Conservation (phyloP, 2,888 invertebrate species). For the Trichogramma dendrolimi region DNA sequence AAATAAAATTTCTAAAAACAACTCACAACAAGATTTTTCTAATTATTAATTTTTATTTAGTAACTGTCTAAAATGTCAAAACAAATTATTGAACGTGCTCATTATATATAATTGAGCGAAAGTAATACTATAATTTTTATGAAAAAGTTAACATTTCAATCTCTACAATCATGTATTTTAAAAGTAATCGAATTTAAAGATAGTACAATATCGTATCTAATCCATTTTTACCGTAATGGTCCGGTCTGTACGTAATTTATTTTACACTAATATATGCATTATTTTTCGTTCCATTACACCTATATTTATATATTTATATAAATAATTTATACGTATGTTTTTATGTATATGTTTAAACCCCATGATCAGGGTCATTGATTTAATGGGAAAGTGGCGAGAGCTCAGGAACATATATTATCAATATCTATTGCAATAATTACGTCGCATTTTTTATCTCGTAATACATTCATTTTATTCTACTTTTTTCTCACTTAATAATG, state of each 20-base stretch:
- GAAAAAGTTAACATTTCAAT: too few species aligned
- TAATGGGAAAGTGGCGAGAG: conserved; percentile 21
- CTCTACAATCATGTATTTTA: too few species aligned
- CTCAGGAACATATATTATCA: conserved; percentile 28
- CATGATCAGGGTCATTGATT: conserved; percentile 13
- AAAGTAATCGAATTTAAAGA: too few species aligned
- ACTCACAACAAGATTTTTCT: too few species aligned
- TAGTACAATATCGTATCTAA: too few species aligned
- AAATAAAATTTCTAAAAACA: too few species aligned
- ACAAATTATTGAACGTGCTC: too few species aligned
- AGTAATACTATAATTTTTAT: too few species aligned
- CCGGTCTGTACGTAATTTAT: conserved; percentile 19
- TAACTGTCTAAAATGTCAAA: too few species aligned
- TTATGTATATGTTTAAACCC: conserved; percentile 28
- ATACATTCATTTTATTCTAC: conserved; percentile 9
- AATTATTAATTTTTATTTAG: too few species aligned
- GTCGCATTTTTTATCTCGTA: conserved; percentile 5
- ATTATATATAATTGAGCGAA: too few species aligned
- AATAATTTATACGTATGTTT: conserved; percentile 9
- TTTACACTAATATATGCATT: conserved; percentile 22
- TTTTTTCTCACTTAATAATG: conserved; percentile 10
- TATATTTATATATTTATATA: conserved; percentile 29
- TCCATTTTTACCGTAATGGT: too few species aligned
- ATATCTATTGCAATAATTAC: conserved; percentile 9
- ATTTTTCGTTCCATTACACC: conserved; percentile 19